Base-by-base conservation (phyloP, 2,797 vertebrate genomes). In the Tarsius wallacei region DNA sequence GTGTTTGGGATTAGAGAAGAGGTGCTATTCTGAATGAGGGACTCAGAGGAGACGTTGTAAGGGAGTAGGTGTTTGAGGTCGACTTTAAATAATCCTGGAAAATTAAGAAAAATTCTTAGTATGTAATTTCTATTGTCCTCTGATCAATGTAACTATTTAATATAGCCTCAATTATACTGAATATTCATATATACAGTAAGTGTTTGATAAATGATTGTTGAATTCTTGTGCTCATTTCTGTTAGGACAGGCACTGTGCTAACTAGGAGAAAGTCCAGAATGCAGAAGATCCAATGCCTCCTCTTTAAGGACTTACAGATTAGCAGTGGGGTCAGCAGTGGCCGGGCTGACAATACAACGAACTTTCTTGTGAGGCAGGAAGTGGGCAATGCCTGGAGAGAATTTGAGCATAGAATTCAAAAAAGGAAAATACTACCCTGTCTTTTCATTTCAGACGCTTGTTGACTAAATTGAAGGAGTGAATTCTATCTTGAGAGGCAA, bases 391-490 rank as follows among this genome's bases (percentile, higher is more conserved):
- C 53, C 22, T 16, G 26, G 17, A 74, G 64, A 71, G 26, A 42
- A 14, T 74, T 87, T 19, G 31, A 19, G 66, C 36, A 49, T 74
- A 15, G 22, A 78, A 36, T 82, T 68, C 14, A 77, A 61, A 59
- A 12, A 33, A 70, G 21, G n/a, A 74, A 61, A n/a, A 28, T 1
- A 3, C 13, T 15, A 53, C 5, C 13, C 13, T 68, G 8, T 83
- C n/a, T 76, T 92, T 76, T 61, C 21, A 42, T 28, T 51, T 83
- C n/a, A 77, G 5, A 22, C 92, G 59, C 87, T 91, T 95, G 49
- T 49, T 73, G 31, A 81, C 31, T 7, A 68, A 82, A 53, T 19
- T 26, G n/a, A 84, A 74, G 57, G 66, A 81, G 17, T 31, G 31
- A 83, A n/a, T 77, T 83, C 7, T 70, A 61, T 15, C 53, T 70